phyloP scores from a whole-genome alignment of 2,888 invertebrate genomes.

The Parnassius smintheus region DNA sequence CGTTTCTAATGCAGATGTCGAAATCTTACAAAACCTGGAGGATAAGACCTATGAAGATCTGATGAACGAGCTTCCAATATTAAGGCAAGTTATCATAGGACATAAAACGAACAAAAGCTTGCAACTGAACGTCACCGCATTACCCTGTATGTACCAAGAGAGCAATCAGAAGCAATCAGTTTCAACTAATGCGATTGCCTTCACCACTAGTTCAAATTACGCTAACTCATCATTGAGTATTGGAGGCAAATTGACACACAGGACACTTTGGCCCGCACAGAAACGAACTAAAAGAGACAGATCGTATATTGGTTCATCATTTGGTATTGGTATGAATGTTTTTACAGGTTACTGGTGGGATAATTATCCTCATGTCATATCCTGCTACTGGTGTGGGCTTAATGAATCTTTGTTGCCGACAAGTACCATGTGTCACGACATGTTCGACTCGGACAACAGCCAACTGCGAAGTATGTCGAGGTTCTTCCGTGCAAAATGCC shows the following conservation, averaged over 20 bases:
- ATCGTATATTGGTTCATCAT: too few relatives aligned
- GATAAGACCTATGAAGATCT: conserved; percentile 17
- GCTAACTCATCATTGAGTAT: neutral
- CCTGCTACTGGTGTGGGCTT: conserved; percentile 23
- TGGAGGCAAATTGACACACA: neutral
- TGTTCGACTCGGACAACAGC: conserved; percentile 29
- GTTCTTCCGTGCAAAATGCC: conserved; percentile 24
- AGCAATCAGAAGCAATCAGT: neutral
- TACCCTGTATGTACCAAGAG: neutral
- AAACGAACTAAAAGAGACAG: neutral
- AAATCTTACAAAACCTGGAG: conserved; percentile 17
- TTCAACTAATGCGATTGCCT: neutral
- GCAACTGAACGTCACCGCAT: neutral
- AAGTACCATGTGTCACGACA: conserved; percentile 30
- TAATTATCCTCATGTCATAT: conserved; percentile 1
- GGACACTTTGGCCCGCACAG: conserved; percentile 6
- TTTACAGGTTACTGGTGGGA: neutral
- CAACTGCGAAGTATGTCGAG: conserved; percentile 13
- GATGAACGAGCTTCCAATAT: conserved; percentile 20
- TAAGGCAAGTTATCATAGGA: conserved; percentile 13
- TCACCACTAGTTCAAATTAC: neutral
- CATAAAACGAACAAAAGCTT: neutral
- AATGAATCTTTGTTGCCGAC: conserved; percentile 25
- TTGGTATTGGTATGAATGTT: too few relatives aligned
- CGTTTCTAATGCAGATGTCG: conserved; percentile 14